Evolutionary conservation across 2,113 vertebrate species (phyloP), one percentile per base, ranked within the genome.

Genomic region (Penelope pileata): DNA sequence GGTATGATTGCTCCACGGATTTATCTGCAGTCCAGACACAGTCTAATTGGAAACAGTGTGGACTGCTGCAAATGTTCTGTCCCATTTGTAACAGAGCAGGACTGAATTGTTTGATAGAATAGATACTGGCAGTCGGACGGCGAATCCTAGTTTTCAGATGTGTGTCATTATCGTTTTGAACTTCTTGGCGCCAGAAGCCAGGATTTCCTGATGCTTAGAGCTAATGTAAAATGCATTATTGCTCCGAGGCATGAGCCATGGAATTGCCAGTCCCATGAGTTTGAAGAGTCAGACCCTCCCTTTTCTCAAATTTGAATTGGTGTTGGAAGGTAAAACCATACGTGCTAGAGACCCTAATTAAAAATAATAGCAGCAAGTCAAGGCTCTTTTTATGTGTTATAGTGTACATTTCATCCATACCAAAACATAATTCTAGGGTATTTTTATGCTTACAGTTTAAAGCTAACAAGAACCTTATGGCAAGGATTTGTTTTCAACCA

Each of bases 381-480:
- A 83, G 90, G 70, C 83, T 59, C 86, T 97, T 96, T 95, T 95
- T 88, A 53, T 96, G 82, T 94, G 91, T 96, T 96, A 88, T 87
- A 96, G 95, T 85, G 93, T 96, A 82, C 96, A 80, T 95, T 97
- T 96, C 94, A 97, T 96, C 90, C 92, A 68, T 93, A 95, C 96
- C 95, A 95, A 98, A 97, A 96, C 88, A 96, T 91, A 94, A 90
- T 97, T 98, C 96, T 95, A 81, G 93, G 90, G 89, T 86, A 86
- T 97, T 97, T 98, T 97, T 97, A 95, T 97, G 97, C 97, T 98
- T 98, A 97, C 89, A 96, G 97, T 98, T 97, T 96, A 96, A 96
- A 96, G 91, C 92, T 98, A 98, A 98, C 97, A 97, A 98, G 97
- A 98, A 98, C 98, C 97, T 95, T 96, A 98, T 98, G 97, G 90